Conservation (phyloP, 2,888 invertebrate genomes). For the Dysmachus trigonus region DNA sequence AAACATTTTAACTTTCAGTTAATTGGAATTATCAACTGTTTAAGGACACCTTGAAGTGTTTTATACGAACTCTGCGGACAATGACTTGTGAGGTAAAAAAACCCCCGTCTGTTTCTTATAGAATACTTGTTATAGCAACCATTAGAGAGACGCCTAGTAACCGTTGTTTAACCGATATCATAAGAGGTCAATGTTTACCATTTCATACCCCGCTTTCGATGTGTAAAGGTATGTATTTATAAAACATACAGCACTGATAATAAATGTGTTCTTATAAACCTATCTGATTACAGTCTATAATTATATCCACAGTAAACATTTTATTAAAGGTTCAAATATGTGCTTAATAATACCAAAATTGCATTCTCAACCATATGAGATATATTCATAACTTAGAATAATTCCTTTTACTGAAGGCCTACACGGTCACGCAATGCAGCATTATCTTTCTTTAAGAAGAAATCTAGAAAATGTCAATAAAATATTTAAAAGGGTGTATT, state of each 20-base stretch:
- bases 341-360: too few relatives aligned
- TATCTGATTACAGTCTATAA: not conserved
- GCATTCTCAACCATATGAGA: too few relatives aligned
- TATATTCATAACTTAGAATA: not conserved
- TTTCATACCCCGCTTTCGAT: not conserved
- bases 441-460: too few relatives aligned
- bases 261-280: not conserved
- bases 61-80: not conserved
- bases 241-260: not conserved
- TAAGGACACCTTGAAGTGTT: not conserved
- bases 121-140: conserved; percentile 42
- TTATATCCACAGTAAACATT: too few relatives aligned
- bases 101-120: not conserved
- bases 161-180: conserved; percentile 45
- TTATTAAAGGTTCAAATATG: too few relatives aligned
- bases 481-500: too few relatives aligned
- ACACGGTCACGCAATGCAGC: too few relatives aligned
- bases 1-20: conserved; percentile 51
- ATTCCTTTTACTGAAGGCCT: too few relatives aligned
- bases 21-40: not conserved
- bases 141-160: conserved; percentile 45
- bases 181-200: not conserved
- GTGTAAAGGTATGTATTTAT: not conserved
- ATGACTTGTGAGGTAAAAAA: not conserved
- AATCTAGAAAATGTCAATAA: too few relatives aligned